Base-by-base conservation (phyloP, 2,113 vertebrate species). In the Australoheros scitulus region DNA sequence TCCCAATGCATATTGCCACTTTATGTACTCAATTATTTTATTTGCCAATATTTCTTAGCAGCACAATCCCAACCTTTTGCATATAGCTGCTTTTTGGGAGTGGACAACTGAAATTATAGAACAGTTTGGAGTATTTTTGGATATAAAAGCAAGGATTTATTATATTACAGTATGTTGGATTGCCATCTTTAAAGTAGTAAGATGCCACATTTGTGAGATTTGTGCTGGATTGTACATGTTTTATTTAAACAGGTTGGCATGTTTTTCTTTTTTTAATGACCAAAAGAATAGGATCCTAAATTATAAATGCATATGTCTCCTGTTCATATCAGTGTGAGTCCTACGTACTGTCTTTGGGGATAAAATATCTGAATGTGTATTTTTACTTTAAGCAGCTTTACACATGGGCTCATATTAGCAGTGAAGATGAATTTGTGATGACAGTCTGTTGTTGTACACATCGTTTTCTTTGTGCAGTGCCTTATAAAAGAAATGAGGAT, bases 401-500 rank as follows among this genome's bases (percentile, higher is more conserved):
- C 55, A 59, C 47, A 5, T 36, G 24, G 5, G 56, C 32, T 11
- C 52, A 34, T 83, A 52, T 47, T 20, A 52, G 61, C 55, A 22
- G 50, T 24, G 61, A 59, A 18, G 63, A 79, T 34, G 55, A 18
- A 41, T 83, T 29, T 50, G 26, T 61, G 59, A 55, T 36, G 72
- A 47, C 57, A 20, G 65, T 2, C 41, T 64, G 60, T 61, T 52
- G 36, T n/a, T 36, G 11, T 7, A 8, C 72, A 29, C 56, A 29
- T 84, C 24, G 18, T 4, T 5, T 11, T 11, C 6, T 58, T 8
- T 52, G 63, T 75, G 59, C 6, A 1, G 11, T 29, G 36, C 41
- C 18, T 78, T 6, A 6, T 14, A 24, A 79, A 72, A 34, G 76
- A 82, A 57, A 83, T 64, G 3, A 89, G 83, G 65, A 81, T 82